Evolutionary conservation across 1,140 invertebrate genomes (phyloP).

Genomic region (Temnothorax curvispinosus): DNA sequence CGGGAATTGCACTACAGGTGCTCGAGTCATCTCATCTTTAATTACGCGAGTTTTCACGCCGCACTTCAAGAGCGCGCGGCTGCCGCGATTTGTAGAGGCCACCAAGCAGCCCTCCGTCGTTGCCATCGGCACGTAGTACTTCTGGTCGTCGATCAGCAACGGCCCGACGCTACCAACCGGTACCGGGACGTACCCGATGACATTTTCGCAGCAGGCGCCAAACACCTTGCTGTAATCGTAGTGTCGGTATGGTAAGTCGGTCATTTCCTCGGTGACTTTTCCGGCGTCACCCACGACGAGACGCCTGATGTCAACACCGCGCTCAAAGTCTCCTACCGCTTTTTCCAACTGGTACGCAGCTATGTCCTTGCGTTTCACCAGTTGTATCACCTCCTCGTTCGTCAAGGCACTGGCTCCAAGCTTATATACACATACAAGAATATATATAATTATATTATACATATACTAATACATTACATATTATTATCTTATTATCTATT

Average conservation of each 20-base stretch:
- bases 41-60: slow-evolving; percentile 94
- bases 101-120: slow-evolving; percentile 99
- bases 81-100: slow-evolving; percentile 98
- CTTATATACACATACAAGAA: slow-evolving; percentile 75
- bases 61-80: slow-evolving; percentile 92
- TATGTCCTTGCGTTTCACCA: slow-evolving; percentile 93
- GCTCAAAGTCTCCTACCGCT: slow-evolving; percentile 91
- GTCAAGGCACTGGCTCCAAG: slow-evolving; percentile 89
- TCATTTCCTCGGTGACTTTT: slow-evolving; percentile 87
- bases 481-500: not conserved
- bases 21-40: slow-evolving; percentile 98
- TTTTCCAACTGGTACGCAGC: slow-evolving; percentile 94
- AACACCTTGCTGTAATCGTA: slow-evolving; percentile 96
- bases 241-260: slow-evolving; percentile 92
- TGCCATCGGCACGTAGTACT: slow-evolving; percentile 97
- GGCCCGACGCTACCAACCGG: slow-evolving; percentile 98
- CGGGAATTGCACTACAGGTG: slow-evolving; percentile 96
- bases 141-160: slow-evolving; percentile 93
- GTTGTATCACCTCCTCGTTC: slow-evolving; percentile 93
- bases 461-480: not conserved
- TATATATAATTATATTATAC: not conserved
- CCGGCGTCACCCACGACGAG: slow-evolving; percentile 86
- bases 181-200: slow-evolving; percentile 98
- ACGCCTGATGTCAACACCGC: slow-evolving; percentile 94
- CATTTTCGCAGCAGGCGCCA: slow-evolving; percentile 99